Percentiles rank a stretch among this genome's conserved stretches.
phyloP scores from a whole-genome alignment of 2,888 invertebrate species.

The Zelleria hepariella region DNA sequence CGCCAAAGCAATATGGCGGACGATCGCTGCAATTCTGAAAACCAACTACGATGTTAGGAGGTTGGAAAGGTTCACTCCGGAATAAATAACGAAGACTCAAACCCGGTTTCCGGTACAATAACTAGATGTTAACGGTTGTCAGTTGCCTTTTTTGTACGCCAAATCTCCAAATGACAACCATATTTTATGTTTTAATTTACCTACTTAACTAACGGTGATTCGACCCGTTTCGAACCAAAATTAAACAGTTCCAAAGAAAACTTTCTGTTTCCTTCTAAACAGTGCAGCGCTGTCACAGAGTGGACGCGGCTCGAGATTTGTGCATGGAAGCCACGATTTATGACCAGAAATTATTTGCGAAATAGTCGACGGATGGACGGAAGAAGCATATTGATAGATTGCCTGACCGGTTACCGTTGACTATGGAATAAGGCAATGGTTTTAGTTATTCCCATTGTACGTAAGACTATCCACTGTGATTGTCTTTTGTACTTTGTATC shows the following conservation, averaged over 20 bases:
- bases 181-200: too few relatives aligned
- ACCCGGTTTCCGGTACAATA: too few relatives aligned
- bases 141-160: too few relatives aligned
- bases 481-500: too few relatives aligned
- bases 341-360: not conserved
- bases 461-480: too few relatives aligned
- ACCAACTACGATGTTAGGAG: too few relatives aligned
- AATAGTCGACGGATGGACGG: not conserved
- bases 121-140: too few relatives aligned
- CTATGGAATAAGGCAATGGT: not conserved
- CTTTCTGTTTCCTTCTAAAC: not conserved
- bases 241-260: too few relatives aligned
- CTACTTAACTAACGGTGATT: too few relatives aligned
- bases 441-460: not conserved
- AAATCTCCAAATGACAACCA: too few relatives aligned
- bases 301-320: not conserved
- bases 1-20: not conserved
- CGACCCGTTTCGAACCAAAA: not conserved
- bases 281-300: not conserved
- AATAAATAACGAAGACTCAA: too few relatives aligned
- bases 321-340: not conserved
- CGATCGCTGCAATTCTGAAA: not conserved
- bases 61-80: too few relatives aligned
- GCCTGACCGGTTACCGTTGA: not conserved
- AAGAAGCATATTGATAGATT: not conserved